phyloP scores from a whole-genome alignment of 2,113 vertebrate genomes.

The Cathartes aura region DNA sequence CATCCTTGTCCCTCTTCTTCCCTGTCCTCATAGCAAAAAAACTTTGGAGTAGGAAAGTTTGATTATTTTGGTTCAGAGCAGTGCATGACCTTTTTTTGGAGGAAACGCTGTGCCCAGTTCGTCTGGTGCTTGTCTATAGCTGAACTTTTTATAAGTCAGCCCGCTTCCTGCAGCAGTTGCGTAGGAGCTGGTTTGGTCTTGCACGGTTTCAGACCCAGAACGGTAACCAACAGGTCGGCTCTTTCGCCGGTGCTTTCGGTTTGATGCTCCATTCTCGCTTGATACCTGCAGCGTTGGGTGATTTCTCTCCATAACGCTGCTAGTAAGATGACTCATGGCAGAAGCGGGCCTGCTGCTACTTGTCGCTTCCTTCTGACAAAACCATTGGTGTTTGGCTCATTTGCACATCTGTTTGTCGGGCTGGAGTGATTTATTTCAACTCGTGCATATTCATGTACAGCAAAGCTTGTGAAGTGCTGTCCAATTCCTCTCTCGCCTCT shows the following conservation, averaged over 20 bases:
- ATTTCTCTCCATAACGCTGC: background rate
- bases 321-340: background rate
- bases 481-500: background rate
- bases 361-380: background rate
- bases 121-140: background rate
- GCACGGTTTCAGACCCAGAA: background rate
- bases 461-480: background rate
- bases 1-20: background rate
- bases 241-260: rapidly evolving
- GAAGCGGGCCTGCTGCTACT: background rate
- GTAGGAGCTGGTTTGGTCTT: background rate
- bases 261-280: background rate
- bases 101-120: background rate
- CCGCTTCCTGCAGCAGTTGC: background rate
- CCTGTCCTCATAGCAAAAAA: background rate
- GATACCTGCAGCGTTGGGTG: background rate
- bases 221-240: rapidly evolving
- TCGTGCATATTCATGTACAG: rapidly evolving
- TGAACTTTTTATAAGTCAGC: background rate
- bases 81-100: background rate
- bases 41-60: background rate
- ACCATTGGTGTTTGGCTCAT: background rate
- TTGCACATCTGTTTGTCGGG: background rate
- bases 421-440: background rate
- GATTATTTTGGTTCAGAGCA: background rate